A percentile compares a stretch with the other conserved stretches of the same genome.
phyloP scores from a whole-genome alignment of 1,140 invertebrate species.

The Tribolium castaneum region DNA sequence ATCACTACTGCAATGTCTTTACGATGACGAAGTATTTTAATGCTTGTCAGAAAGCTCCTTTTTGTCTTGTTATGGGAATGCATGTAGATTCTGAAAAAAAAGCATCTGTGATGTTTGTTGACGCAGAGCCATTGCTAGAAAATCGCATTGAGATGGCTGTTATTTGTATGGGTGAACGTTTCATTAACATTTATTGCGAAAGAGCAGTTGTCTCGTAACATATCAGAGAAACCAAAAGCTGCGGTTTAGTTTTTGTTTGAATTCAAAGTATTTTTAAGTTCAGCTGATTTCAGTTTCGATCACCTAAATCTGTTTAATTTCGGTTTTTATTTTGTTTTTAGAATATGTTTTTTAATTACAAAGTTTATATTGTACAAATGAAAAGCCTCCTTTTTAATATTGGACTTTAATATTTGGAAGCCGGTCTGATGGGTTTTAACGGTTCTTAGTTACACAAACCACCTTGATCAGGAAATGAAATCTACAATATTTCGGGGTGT shows the following conservation, averaged over 20 bases:
- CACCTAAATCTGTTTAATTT: not conserved
- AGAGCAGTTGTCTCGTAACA: not conserved
- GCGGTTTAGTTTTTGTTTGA: no score
- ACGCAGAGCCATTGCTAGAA: slow-evolving; percentile 2
- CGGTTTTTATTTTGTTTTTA: no score
- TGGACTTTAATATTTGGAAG: no score
- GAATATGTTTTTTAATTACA: no score
- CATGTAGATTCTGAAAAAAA: slow-evolving; percentile 31
- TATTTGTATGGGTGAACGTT: not conserved
- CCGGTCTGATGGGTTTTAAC: no score
- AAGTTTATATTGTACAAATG: no score
- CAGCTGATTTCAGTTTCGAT: not conserved
- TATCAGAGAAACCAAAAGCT: not conserved
- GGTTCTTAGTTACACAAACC: no score
- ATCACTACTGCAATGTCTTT: not conserved
- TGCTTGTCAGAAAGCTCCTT: slow-evolving; percentile 11
- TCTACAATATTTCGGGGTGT: no score
- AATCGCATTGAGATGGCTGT: slow-evolving; percentile 11
- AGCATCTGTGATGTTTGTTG: slow-evolving; percentile 22
- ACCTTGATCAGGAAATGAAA: no score
- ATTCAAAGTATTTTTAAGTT: not conserved
- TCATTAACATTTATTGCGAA: no score
- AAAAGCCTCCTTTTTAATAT: no score
- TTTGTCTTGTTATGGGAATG: slow-evolving; percentile 16
- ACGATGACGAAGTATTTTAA: slow-evolving; percentile 11